Evolutionary conservation across 2,113 vertebrate species (phyloP).

Genomic region (Benitochromis conjunctus): DNA sequence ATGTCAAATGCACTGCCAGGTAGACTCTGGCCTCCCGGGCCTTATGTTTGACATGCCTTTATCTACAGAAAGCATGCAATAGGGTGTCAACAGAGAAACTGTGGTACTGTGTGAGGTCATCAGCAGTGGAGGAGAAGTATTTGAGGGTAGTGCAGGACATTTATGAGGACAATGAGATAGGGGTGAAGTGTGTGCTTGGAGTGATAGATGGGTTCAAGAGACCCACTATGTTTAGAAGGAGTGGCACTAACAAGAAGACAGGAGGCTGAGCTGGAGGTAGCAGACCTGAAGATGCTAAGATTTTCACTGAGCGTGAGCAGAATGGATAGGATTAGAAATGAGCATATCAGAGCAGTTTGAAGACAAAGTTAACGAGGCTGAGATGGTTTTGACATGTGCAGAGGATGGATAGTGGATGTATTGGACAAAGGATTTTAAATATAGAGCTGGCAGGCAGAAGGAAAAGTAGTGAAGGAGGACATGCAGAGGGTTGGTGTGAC

Average conservation of each 20-base stretch:
- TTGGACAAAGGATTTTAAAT: background rate
- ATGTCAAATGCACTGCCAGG: background rate
- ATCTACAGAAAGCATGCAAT: background rate
- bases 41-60: background rate
- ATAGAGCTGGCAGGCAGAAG: background rate
- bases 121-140: background rate
- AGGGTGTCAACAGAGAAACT: background rate
- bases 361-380: background rate
- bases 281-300: background rate
- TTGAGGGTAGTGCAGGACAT: background rate
- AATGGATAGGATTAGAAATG: background rate
- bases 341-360: background rate
- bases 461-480: background rate
- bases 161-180: background rate
- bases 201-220: background rate
- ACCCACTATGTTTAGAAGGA: background rate
- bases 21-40: background rate
- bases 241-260: background rate
- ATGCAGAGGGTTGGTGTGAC: background rate
- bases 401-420: background rate
- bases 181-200: background rate
- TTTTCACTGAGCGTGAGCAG: background rate
- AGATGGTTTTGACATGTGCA: background rate
- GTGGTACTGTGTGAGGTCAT: background rate
- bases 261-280: background rate